Evolutionary conservation across 2,113 vertebrate genomes (phyloP).

Genomic region (Pachypanchax playfairii): DNA sequence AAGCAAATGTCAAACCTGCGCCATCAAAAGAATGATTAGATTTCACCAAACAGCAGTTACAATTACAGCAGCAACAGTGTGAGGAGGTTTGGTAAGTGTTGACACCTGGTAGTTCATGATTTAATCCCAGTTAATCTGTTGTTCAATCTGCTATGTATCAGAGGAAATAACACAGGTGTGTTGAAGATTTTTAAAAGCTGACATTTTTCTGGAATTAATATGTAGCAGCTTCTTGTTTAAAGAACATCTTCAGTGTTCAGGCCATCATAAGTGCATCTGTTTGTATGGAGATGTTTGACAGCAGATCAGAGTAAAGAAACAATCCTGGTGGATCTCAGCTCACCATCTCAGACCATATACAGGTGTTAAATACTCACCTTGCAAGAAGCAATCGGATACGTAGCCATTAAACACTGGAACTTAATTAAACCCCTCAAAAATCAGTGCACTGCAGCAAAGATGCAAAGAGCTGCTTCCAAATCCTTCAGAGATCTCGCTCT

Average conservation of each 20-base stretch:
- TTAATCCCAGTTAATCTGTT: constrained; percentile 7
- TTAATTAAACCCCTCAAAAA: constrained; percentile 17
- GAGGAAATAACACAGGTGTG: background rate
- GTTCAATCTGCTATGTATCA: background rate
- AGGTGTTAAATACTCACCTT: background rate
- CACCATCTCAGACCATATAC: background rate
- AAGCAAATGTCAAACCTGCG: too few relatives aligned
- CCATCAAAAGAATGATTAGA: too few relatives aligned
- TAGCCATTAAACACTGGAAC: constrained; percentile 10
- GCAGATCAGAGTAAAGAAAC: background rate
- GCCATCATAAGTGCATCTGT: too few relatives aligned
- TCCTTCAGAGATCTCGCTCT: background rate
- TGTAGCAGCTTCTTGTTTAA: constrained; percentile 11
- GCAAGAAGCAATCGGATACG: constrained; percentile 4
- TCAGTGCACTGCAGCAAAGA: background rate
- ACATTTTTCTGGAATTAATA: constrained; percentile 42
- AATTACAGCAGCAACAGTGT: constrained; percentile 1
- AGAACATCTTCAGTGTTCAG: constrained; percentile 11
- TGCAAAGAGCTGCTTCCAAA: background rate
- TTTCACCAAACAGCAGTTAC: too few relatives aligned
- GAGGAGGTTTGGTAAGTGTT: background rate
- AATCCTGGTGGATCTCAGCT: background rate
- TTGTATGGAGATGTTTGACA: too few relatives aligned
- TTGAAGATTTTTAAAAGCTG: constrained; percentile 13
- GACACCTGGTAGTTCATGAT: background rate